These are phyloP conservation scores for Leptopilina myrica DNA, from an alignment of 2,888 invertebrate species.

Conservation along the genomic window DNA sequence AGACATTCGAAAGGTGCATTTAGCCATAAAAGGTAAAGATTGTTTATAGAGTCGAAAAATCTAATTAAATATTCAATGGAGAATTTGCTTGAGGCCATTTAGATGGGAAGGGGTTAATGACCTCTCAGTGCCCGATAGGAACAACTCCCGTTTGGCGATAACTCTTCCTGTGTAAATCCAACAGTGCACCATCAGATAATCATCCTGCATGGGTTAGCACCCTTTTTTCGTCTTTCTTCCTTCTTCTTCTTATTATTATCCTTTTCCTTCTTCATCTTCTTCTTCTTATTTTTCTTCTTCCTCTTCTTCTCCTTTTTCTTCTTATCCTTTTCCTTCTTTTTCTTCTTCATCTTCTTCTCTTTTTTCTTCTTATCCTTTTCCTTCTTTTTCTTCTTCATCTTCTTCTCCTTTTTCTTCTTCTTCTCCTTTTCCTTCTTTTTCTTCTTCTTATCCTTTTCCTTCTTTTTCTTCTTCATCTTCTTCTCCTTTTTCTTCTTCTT, in stretches of 20 bases:
- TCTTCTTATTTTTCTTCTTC: neutral
- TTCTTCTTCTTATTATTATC: slow-evolving; percentile 32
- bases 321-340: slow-evolving; percentile 33
- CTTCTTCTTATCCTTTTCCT: neutral
- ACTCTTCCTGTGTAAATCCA: slow-evolving; percentile 39
- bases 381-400: too few relatives aligned
- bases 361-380: slow-evolving; percentile 16
- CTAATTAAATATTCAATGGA: slow-evolving; percentile 21
- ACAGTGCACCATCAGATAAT: slow-evolving; percentile 39
- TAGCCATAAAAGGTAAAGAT: slow-evolving; percentile 14
- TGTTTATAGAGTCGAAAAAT: slow-evolving; percentile 22
- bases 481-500: neutral
- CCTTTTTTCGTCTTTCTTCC: slow-evolving; percentile 32
- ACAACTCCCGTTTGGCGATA: slow-evolving; percentile 38
- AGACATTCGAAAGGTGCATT: slow-evolving; percentile 26
- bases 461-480: neutral
- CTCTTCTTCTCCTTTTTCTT: slow-evolving; percentile 46
- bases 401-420: neutral
- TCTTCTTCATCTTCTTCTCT: neutral
- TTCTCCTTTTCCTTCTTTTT: neutral
- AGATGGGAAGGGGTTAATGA: slow-evolving; percentile 9
- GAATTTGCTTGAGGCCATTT: slow-evolving; percentile 16
- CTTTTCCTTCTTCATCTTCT: slow-evolving; percentile 44
- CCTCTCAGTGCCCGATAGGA: slow-evolving; percentile 30
- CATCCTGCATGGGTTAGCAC: slow-evolving; percentile 40